A percentile compares a stretch with the other conserved stretches of the same genome.
phyloP scores from a whole-genome alignment of 2,888 invertebrate species.

The Cancer borealis region DNA sequence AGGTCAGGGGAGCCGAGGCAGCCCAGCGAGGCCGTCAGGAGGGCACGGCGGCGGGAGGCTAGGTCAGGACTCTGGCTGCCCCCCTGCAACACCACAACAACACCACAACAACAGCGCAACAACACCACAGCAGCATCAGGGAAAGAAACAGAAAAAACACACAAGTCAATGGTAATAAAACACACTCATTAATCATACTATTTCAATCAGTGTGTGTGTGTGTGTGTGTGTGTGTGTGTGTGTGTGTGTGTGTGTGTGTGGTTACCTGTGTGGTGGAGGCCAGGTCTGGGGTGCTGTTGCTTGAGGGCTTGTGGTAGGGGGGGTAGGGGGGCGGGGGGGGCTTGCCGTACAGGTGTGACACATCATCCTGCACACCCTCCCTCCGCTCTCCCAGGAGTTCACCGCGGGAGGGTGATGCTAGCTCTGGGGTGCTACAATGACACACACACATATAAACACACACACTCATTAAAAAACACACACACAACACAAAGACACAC shows the following conservation, averaged over 20 bases:
- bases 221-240: not conserved
- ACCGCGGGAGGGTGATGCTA: conserved; percentile 63
- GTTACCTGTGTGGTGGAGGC: conserved; percentile 75
- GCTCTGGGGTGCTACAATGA: conserved; percentile 70
- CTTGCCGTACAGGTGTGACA: conserved; percentile 81
- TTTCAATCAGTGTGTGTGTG: not conserved
- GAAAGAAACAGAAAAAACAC: too few relatives aligned
- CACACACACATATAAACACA: conserved; percentile 1
- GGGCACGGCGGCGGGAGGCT: conserved; percentile 68
- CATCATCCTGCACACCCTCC: conserved; percentile 53
- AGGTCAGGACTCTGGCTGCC: conserved; percentile 66
- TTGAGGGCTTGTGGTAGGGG: conserved; percentile 80
- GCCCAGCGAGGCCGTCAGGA: conserved; percentile 74
- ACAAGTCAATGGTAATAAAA: not conserved
- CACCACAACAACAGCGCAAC: too few relatives aligned
- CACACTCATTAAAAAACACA: not conserved
- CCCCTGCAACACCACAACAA: conserved; percentile 44
- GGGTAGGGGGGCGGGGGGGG: conserved; percentile 94
- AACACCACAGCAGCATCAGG: not conserved
- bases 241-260: not conserved
- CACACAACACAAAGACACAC: not conserved
- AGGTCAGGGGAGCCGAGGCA: conserved; percentile 73
- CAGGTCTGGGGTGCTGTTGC: conserved; percentile 79
- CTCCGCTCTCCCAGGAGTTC: conserved; percentile 56
- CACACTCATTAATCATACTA: not conserved